Percentiles rank a stretch among this genome's conserved stretches.
Evolutionary conservation across 1,140 invertebrate genomes (phyloP).

Genomic region (Drosophila ironensis): DNA sequence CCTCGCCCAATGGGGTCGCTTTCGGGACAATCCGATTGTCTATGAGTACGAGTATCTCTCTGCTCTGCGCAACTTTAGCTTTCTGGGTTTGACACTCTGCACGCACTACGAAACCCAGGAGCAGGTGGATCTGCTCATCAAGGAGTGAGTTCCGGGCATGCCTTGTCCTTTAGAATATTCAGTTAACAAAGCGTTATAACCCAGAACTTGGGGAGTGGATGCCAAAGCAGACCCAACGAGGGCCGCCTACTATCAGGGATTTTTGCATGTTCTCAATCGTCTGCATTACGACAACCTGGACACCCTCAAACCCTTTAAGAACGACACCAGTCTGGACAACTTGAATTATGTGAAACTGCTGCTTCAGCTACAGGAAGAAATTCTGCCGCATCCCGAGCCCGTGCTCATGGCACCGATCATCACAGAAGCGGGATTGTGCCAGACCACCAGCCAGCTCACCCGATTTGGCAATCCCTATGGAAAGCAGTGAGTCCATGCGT

Average conservation of each 20-base stretch:
- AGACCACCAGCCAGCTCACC: slow-evolving; percentile 48
- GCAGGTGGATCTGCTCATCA: slow-evolving; percentile 34
- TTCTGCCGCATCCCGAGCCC: neutral
- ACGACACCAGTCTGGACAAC: slow-evolving; percentile 42
- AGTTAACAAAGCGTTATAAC: neutral
- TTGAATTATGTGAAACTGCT: slow-evolving; percentile 47
- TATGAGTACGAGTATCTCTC: slow-evolving; percentile 70
- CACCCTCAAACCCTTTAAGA: slow-evolving; percentile 48
- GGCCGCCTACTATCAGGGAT: slow-evolving; percentile 42
- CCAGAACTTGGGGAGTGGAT: slow-evolving; percentile 49
- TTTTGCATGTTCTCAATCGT: slow-evolving; percentile 46
- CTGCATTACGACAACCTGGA: slow-evolving; percentile 48
- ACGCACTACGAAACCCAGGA: slow-evolving; percentile 33
- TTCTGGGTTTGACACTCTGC: slow-evolving; percentile 63
- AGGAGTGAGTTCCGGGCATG: slow-evolving; percentile 34
- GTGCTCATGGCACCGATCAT: slow-evolving; percentile 38
- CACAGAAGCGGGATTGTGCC: slow-evolving; percentile 68
- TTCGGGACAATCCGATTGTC: slow-evolving; percentile 69
- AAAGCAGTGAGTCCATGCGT: slow-evolving; percentile 34
- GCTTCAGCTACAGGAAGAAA: slow-evolving; percentile 12
- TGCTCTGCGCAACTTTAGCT: slow-evolving; percentile 56
- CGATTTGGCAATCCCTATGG: slow-evolving; percentile 60
- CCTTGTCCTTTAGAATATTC: neutral
- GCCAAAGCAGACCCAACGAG: neutral
- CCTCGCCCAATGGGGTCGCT: slow-evolving; percentile 60